Evolutionary conservation across 2,888 invertebrate genomes (phyloP), one percentile per base, ranked within the genome.

Genomic region (Phengaris alcon): DNA sequence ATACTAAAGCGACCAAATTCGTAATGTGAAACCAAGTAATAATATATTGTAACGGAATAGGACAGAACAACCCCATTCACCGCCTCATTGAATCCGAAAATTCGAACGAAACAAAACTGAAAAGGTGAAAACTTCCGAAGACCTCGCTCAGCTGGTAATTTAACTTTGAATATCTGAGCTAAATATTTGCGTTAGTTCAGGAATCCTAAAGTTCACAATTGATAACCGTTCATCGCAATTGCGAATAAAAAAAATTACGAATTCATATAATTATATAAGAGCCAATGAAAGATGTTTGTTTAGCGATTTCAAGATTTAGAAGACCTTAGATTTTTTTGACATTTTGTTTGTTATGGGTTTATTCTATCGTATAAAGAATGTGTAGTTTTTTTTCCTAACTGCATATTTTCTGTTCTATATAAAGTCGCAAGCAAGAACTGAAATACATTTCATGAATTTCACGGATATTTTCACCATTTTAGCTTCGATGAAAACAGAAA

Each of bases 11-110:
- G 15, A 44, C 69, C 13, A 15, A 69, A 69, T 48, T 48, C 69
- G n/a, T 68, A 68, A 64, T 44, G 44, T 35, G 35, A 64, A 35
- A 64, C 35, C 64, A 12, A 6, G 35, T 44, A 44, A 69, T 69
- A 69, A 48, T 69, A 69, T 69, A 69, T 69, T n/a, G 69, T 48
- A 8, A 69, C 48, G 35, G 8, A 48, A 15, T 70, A 52, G 22
- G 10, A 72, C 77, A 76, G 76, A 78, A 77, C 79, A 79, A 44
- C 13, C 35, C 76, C 79, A 78, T 79, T 79, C 76, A 75, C 80
- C 79, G 82, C 79, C 79, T 80, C 82, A 82, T 82, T 82, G 82
- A 81, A 80, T 79, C 75, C 79, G 77, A 81, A 78, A 82, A 81
- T 78, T 81, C 81, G 77, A 44, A 77, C 75, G 76, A 77, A 79